Percentiles rank a stretch among this genome's conserved stretches.
Conservation (phyloP, 2,888 invertebrate species). For the Pyralis farinalis region DNA sequence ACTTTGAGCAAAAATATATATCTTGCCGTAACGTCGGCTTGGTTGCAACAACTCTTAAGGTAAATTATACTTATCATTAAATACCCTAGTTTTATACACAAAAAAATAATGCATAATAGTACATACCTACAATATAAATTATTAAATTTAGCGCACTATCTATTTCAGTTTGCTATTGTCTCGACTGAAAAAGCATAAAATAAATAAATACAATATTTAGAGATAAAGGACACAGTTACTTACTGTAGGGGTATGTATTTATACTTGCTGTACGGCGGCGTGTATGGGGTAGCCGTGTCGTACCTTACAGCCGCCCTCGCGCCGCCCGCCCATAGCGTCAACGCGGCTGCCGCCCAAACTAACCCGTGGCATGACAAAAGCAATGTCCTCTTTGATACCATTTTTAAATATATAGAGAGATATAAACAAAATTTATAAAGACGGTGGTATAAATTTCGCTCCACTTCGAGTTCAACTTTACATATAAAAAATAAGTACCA, state of each 20-base stretch:
- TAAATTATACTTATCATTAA: too few species aligned
- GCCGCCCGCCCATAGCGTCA: conserved; percentile 60
- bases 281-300: conserved; percentile 66
- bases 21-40: too few species aligned
- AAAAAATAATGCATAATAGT: too few species aligned
- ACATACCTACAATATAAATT: too few species aligned
- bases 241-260: conserved; percentile 67
- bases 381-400: conserved; percentile 47
- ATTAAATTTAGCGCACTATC: too few species aligned
- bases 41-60: too few species aligned
- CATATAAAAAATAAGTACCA: conserved; percentile 1
- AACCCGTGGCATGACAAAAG: conserved; percentile 52
- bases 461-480: conserved; percentile 17
- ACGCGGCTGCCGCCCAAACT: conserved; percentile 47
- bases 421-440: conserved; percentile 8
- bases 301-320: conserved; percentile 51
- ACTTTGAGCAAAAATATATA: too few species aligned
- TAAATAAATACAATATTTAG: neutral
- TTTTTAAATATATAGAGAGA: conserved; percentile 20
- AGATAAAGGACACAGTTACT: conserved; percentile 33
- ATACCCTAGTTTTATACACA: too few species aligned
- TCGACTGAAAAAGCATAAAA: neutral
- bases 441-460: conserved; percentile 7
- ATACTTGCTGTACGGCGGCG: conserved; percentile 52
- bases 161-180: too few species aligned